Base-by-base conservation (phyloP, 2,113 vertebrate species). In the Theristicus caerulescens region DNA sequence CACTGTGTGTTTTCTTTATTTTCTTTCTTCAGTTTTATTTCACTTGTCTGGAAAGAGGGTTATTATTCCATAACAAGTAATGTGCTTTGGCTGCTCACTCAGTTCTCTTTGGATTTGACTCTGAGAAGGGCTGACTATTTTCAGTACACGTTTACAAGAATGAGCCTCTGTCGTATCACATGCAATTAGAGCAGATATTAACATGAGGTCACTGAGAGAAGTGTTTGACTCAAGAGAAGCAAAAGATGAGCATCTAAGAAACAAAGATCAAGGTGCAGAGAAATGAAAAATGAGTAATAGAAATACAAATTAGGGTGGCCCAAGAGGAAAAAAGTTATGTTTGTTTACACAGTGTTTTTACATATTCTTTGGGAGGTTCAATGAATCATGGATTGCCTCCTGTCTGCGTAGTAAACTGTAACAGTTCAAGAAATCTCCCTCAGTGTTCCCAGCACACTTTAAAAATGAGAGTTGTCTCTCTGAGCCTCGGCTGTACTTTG, bases 21-120 rank as follows among this genome's bases (percentile, higher is more conserved):
- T 95, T 88, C 36, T 74, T 93, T 83, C 69, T 79, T 87, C 58
- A 16, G 14, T 85, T 91, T 82, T 77, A 74, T 88, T 70, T 93
- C 7, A 61, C 74, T 91, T 94, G 34, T 89, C 77, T 92, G 69
- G 61, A 89, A 84, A 82, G 9, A 72, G 5, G 12, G 22, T 76
- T 79, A 11, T 73, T 93, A 40, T 89, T 94, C 72, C 34, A n/a
- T 84, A 49, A 54, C 0, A 13, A 91, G 62, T 82, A 82, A 57
- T 46, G 16, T 84, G 5, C 86, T 94, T 72, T 84, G 88, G 47
- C 83, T 93, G 38, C 44, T 93, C n/a, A 6, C 44, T 78, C 20
- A 32, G 12, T 86, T 87, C 22, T 91, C 73, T 89, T 92, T 79
- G 70, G 57, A 76, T 86, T 85, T 91, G 44, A 38, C 42, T 82